Base-by-base conservation (phyloP, 1,140 invertebrate species). In the Anoplolepis gracilipes region DNA sequence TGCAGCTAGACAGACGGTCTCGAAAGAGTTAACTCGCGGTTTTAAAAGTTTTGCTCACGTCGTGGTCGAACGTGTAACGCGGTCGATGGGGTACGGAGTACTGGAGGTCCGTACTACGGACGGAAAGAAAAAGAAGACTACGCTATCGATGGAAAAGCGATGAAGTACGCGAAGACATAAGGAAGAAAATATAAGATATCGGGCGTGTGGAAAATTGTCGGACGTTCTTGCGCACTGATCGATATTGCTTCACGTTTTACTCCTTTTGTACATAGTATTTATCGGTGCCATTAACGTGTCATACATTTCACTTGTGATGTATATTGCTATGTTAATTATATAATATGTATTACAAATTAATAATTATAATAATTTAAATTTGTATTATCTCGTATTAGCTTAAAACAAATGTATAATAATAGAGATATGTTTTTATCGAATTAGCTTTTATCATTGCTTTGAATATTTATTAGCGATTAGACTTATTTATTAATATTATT, bases 241-340 rank as follows among this genome's bases (percentile, higher is more conserved):
- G 67, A 82, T 82, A 82, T 82, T 73, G 78, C 67, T 82, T 82
- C 78, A 82, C 78, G 78, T 73, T 72, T 73, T 36, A 36, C 3
- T 39, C 25, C 6, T 49, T 30, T 46, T 67, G 53, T 61, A 72
- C 78, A 62, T 30, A 53, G 36, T 82, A 67, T 46, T 82, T 82
- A 82, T 82, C 67, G 53, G 8, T 82, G 53, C 53, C 67, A 72
- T 73, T 82, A 59, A 13, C 78, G 16, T 49, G 13, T 49, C 46
- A 19, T 30, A 22, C 7, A 57, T 42, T 82, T 4, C 53, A 4
- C 22, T 59, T 8, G 28, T 13, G 30, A 82, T 57, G 10, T 46
- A 42, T 25, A 46, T 82, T 33, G 7, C 36, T 25, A 59, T 25
- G 13, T 72, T 82, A 30, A 82, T 73, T 59, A 28, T 4, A 30